These are phyloP conservation scores for Thryonomys swinderianus DNA, from an alignment of 2,113 vertebrate genomes.

Conservation along the genomic window DNA sequence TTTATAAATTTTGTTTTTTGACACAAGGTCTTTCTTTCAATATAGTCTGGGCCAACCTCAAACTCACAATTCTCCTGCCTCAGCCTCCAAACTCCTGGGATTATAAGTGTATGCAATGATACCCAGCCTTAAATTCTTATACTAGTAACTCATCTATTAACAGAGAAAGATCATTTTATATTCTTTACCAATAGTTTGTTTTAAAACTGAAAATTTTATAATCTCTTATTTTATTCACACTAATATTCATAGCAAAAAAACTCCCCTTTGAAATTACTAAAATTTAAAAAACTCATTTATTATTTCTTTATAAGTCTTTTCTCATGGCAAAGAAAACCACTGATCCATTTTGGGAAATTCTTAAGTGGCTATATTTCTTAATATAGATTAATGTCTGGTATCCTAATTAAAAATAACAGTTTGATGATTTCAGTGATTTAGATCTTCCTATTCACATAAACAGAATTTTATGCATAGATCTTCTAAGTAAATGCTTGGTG, in stretches of 20 bases:
- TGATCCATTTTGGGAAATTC: slow-evolving; percentile 53
- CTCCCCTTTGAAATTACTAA: slow-evolving; percentile 38
- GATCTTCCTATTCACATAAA: slow-evolving; percentile 69
- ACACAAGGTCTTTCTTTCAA: neutral
- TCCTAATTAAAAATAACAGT: slow-evolving; percentile 68
- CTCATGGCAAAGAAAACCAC: slow-evolving; percentile 65
- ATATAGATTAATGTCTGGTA: slow-evolving; percentile 56
- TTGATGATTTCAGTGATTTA: slow-evolving; percentile 63
- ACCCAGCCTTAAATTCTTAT: slow-evolving; percentile 44
- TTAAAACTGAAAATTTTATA: slow-evolving; percentile 50
- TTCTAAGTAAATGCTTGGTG: slow-evolving; percentile 61
- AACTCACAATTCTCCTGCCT: neutral
- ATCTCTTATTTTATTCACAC: slow-evolving; percentile 55
- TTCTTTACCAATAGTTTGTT: slow-evolving; percentile 26
- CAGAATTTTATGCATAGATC: slow-evolving; percentile 63
- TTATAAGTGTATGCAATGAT: neutral
- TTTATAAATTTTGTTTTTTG: neutral
- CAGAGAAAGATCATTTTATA: slow-evolving; percentile 49
- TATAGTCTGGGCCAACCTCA: neutral
- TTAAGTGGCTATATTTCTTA: slow-evolving; percentile 61
- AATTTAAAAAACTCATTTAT: neutral
- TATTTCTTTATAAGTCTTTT: slow-evolving; percentile 65
- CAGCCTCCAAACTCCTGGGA: neutral
- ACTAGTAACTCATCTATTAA: slow-evolving; percentile 12
- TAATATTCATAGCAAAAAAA: slow-evolving; percentile 43